These are phyloP conservation scores for Pangasius krempfi DNA, from an alignment of 2,797 vertebrate genomes.

Conservation along the genomic window DNA sequence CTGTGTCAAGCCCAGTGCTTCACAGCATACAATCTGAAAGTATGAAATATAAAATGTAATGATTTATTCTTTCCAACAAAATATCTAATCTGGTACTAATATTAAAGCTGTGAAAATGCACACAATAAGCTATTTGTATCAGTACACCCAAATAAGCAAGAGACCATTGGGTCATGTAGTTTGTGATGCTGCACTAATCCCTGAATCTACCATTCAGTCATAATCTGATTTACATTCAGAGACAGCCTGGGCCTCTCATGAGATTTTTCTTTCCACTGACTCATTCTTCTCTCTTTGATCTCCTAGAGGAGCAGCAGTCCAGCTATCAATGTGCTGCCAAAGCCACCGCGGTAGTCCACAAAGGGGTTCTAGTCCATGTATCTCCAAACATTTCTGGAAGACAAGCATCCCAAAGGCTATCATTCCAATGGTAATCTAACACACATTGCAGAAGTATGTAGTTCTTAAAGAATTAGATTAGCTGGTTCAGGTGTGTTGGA, in stretches of 20 bases:
- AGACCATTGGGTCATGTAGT: not conserved
- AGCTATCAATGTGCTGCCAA: not conserved
- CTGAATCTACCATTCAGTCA: not conserved
- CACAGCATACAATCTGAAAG: not conserved
- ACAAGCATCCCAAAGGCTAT: not conserved
- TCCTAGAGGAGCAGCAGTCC: not conserved
- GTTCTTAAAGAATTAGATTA: not conserved
- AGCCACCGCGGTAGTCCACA: not conserved
- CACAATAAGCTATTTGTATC: not conserved
- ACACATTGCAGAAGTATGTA: constrained; percentile 28
- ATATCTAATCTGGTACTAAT: not conserved
- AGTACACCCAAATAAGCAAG: not conserved
- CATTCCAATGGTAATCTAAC: constrained; percentile 20
- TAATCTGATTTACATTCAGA: not conserved
- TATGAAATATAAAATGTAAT: not conserved
- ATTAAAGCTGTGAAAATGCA: not conserved
- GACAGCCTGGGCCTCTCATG: not conserved
- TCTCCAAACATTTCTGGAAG: not conserved
- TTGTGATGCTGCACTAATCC: not conserved
- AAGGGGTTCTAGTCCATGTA: not conserved
- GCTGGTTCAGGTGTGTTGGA: not conserved
- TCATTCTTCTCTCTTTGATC: constrained; percentile 22
- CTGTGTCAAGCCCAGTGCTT: not conserved
- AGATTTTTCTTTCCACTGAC: constrained; percentile 19
- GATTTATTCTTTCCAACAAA: not conserved